Percentiles rank a stretch among this genome's conserved stretches.
Conservation (phyloP, 1,140 invertebrate species). For the Brachionus koreanus region DNA sequence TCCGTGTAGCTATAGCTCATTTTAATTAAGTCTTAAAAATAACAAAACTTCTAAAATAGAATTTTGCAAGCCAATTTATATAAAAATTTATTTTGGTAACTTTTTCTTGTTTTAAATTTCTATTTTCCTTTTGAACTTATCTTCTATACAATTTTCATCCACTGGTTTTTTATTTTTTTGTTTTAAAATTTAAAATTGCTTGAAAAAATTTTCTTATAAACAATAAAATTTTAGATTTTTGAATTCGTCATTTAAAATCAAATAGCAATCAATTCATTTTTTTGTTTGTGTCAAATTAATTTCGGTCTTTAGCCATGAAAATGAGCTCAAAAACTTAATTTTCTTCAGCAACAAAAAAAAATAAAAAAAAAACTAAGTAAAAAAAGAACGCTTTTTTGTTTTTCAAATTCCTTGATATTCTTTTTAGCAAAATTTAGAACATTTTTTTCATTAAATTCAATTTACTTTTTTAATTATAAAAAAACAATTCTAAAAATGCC, state of each 20-base stretch:
- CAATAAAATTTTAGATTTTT: conserved; percentile 13
- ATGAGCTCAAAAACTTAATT: not conserved
- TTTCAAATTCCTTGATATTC: not conserved
- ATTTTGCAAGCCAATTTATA: conserved; percentile 7
- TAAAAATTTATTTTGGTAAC: not conserved
- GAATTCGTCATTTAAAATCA: not conserved
- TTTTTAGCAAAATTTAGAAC: not conserved
- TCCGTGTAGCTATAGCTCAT: conserved; percentile 15
- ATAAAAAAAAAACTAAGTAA: not conserved
- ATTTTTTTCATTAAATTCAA: not conserved
- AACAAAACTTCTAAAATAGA: conserved; percentile 10
- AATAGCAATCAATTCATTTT: conserved; percentile 6
- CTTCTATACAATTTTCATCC: conserved; percentile 27
- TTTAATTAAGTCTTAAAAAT: not conserved
- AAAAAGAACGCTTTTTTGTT: not conserved
- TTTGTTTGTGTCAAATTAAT: conserved; percentile 25
- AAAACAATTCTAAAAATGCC: not conserved
- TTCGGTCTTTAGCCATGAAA: not conserved
- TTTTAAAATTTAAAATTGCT: not conserved
- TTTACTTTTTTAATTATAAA: not conserved
- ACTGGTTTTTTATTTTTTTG: not conserved
- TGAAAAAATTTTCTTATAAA: not conserved
- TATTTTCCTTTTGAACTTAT: conserved; percentile 4
- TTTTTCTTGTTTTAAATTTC: not conserved
- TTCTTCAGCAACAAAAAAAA: too few species aligned